Evolutionary conservation across 2,888 invertebrate genomes (phyloP).

Genomic region (Lamellibrachia columna): DNA sequence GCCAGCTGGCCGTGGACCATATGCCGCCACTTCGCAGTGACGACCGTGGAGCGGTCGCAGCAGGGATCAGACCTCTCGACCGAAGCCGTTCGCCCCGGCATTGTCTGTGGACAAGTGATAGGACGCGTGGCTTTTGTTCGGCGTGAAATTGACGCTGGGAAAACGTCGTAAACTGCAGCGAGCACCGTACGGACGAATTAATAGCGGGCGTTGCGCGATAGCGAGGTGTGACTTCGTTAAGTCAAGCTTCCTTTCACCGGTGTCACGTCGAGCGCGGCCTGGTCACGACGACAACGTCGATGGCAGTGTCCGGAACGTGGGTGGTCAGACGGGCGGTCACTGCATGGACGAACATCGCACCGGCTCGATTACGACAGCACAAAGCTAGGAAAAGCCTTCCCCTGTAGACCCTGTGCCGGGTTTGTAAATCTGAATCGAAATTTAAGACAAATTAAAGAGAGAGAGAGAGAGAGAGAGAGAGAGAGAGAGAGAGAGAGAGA

Average conservation of each 20-base stretch:
- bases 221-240: constrained; percentile 3
- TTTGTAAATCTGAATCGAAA: too few species aligned
- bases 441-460: not conserved
- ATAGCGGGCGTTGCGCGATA: not conserved
- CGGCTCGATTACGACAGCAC: too few species aligned
- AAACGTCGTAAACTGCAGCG: constrained; percentile 4
- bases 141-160: not conserved
- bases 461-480: not conserved
- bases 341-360: not conserved
- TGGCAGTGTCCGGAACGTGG: not conserved
- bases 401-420: too few species aligned
- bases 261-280: not conserved
- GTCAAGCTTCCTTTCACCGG: not conserved
- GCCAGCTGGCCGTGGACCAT: constrained; percentile 4
- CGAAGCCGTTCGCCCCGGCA: not conserved
- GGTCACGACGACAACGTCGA: not conserved
- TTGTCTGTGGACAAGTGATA: not conserved
- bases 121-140: constrained; percentile 16
- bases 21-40: not conserved
- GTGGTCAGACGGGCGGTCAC: not conserved
- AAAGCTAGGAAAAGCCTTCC: too few species aligned
- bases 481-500: not conserved
- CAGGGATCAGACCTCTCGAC: not conserved
- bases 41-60: not conserved
- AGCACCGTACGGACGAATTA: not conserved